Percentiles rank a stretch among this genome's conserved stretches.
Conservation (phyloP, 2,113 vertebrate genomes). For the Thalassoma bifasciatum region DNA sequence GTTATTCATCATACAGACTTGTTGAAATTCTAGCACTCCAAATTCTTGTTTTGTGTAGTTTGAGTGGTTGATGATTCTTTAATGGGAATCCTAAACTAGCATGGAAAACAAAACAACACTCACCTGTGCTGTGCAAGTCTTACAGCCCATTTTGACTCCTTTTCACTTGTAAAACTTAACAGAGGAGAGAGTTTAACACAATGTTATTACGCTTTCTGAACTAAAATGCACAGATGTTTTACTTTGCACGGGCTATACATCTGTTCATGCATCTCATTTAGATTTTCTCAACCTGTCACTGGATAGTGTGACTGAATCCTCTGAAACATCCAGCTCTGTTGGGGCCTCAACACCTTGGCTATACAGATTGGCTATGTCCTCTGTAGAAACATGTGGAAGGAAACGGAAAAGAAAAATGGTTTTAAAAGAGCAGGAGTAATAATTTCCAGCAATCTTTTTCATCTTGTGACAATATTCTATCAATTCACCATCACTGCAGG, state of each 20-base stretch:
- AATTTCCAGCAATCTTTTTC: background rate
- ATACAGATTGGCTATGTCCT: slow-evolving; percentile 59
- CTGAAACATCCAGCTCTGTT: slow-evolving; percentile 25
- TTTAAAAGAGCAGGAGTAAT: too few species aligned
- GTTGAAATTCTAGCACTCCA: background rate
- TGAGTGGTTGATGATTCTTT: background rate
- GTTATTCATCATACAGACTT: too few species aligned
- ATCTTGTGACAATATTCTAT: background rate
- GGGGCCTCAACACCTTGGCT: slow-evolving; percentile 19
- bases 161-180: slow-evolving; percentile 23
- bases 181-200: background rate
- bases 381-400: slow-evolving; percentile 34
- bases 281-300: slow-evolving; percentile 34
- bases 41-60: background rate
- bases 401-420: background rate
- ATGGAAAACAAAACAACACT: background rate
- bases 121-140: slow-evolving; percentile 79
- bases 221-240: background rate
- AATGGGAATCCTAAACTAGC: background rate
- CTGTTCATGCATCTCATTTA: background rate
- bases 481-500: background rate
- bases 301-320: slow-evolving; percentile 2
- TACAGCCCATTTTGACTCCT: slow-evolving; percentile 78
- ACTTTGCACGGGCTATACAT: background rate
- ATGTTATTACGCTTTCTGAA: background rate